Evolutionary conservation across 2,888 invertebrate species (phyloP).

Genomic region (Diarsia rubi): DNA sequence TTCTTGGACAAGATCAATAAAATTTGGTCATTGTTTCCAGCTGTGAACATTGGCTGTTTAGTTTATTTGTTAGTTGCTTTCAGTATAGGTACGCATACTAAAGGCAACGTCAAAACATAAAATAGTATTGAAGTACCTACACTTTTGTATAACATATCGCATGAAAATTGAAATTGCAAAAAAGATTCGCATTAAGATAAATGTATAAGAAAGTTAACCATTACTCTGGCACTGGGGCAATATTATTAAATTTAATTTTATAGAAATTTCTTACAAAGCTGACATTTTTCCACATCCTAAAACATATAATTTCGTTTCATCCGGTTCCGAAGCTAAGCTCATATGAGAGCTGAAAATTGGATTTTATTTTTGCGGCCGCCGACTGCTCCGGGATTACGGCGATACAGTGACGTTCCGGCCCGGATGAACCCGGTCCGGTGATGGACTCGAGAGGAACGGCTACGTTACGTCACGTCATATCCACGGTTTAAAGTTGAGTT

Average conservation of each 20-base stretch:
- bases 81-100: too few relatives aligned
- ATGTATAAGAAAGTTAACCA: background rate
- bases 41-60: background rate
- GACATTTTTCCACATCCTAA: conserved; percentile 6
- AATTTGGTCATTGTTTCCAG: background rate
- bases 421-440: conserved; percentile 14
- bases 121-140: background rate
- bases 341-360: conserved; percentile 55
- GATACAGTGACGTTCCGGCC: conserved; percentile 20
- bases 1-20: background rate
- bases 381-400: conserved; percentile 21
- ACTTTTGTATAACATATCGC: background rate
- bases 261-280: background rate
- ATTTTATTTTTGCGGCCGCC: conserved; percentile 53
- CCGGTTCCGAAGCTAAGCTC: conserved; percentile 22
- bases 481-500: conserved; percentile 2
- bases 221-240: background rate
- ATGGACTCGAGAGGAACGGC: conserved; percentile 13
- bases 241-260: conserved; percentile 10
- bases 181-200: background rate
- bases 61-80: background rate
- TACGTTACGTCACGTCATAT: conserved; percentile 32
- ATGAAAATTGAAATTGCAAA: background rate
- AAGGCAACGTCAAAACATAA: background rate
- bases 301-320: conserved; percentile 34